Base-by-base conservation (phyloP, 2,888 invertebrate species). In the Thymelicus lineola region DNA sequence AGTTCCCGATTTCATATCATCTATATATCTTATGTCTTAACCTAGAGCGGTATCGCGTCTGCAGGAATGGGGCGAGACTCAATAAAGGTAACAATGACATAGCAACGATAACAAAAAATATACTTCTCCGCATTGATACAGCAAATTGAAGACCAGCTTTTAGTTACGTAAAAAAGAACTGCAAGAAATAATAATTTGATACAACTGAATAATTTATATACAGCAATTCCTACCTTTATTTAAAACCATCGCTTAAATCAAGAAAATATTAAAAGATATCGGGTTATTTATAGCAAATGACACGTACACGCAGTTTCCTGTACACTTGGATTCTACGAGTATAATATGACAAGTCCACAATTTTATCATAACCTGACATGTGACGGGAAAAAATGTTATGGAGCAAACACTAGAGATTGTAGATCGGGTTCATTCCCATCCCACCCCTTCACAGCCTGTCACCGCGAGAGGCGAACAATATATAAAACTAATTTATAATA, bases 361-460 rank as follows among this genome's bases (percentile, higher is more conserved):
- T 69, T 67, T 73, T 72, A 75, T 75, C 74, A 71, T 58, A 71
- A 74, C 75, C 73, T 60, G 71, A 71, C 72, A 70, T 69, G 73
- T 74, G 48, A 28, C 20, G 53, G 50, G 50, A 67, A 75, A 75
- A 75, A 76, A 79, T 76, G 74, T 77, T 71, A 73, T 72, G 73
- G 74, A 73, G 74, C 78, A 77, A 76, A 79, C 76, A 73, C 55
- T 61, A 66, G 68, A 74, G 74, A 73, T 68, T 71, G 72, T 71
- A 73, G 72, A 58, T 70, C 17, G 45, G 65, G 65, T 46, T 15
- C 67, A 73, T 78, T 79, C 79, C 78, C 78, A 77, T 79, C 79
- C 78, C 78, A 77, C 73, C 76, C 76, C 75, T 76, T 76, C 79
- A 75, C 75, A 76, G 74, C 73, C 76, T 75, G 76, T 79, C 78